phyloP scores from a whole-genome alignment of 2,888 invertebrate species.

The Onthophagus sagittarius region DNA sequence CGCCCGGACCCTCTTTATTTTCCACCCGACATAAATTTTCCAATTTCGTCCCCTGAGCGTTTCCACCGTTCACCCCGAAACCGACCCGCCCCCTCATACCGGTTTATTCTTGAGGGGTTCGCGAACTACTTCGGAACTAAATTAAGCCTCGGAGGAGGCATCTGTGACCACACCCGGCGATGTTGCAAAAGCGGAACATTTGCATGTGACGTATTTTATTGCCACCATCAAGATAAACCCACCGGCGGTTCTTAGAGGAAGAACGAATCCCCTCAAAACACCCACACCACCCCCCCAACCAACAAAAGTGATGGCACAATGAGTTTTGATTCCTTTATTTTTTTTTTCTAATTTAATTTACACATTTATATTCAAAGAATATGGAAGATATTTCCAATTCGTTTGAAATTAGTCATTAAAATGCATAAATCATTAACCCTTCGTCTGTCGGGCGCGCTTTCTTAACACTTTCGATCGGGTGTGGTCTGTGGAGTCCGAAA shows the following conservation, averaged over 20 bases:
- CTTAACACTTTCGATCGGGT: too few relatives aligned
- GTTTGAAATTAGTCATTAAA: too few relatives aligned
- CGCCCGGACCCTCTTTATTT: slow-evolving; percentile 44
- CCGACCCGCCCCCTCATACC: slow-evolving; percentile 30
- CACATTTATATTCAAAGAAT: too few relatives aligned
- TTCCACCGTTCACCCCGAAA: slow-evolving; percentile 29
- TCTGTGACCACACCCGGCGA: slow-evolving; percentile 50
- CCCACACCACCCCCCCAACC: not conserved
- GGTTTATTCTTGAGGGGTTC: slow-evolving; percentile 43
- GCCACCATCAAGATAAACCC: slow-evolving; percentile 45
- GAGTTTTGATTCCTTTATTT: slow-evolving; percentile 28
- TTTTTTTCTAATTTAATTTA: not conserved
- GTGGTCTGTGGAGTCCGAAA: too few relatives aligned
- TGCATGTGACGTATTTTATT: slow-evolving; percentile 53
- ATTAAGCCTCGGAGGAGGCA: slow-evolving; percentile 50
- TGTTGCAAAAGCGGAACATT: slow-evolving; percentile 46
- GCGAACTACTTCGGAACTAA: slow-evolving; percentile 50
- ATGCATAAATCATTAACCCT: too few relatives aligned
- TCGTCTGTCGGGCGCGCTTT: too few relatives aligned
- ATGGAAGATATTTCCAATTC: too few relatives aligned
- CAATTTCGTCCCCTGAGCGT: slow-evolving; percentile 43
- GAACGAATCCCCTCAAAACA: not conserved
- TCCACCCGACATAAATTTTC: slow-evolving; percentile 47
- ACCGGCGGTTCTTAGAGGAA: slow-evolving; percentile 31
- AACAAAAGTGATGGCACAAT: slow-evolving; percentile 34